Percentiles rank a stretch among this genome's conserved stretches.
Conservation (phyloP, 2,888 invertebrate genomes). For the Drosophila setosimentum region DNA sequence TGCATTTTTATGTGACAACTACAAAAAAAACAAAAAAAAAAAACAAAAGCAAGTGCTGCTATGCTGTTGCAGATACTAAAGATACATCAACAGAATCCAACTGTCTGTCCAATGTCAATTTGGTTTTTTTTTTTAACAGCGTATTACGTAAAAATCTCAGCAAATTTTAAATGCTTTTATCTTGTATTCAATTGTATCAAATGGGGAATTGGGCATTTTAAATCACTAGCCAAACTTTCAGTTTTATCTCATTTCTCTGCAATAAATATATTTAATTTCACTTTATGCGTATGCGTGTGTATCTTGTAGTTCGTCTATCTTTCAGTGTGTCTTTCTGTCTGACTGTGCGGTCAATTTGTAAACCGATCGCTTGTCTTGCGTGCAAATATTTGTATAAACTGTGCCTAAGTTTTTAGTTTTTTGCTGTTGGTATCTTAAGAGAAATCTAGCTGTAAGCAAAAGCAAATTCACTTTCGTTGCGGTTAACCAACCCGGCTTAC, state of each 20-base stretch:
- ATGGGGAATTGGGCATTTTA: slow-evolving; percentile 7
- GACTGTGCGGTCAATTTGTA: slow-evolving; percentile 52
- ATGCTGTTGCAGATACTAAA: not conserved
- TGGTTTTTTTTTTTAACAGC: slow-evolving; percentile 10
- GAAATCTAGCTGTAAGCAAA: slow-evolving; percentile 60
- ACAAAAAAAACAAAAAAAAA: slow-evolving; percentile 1
- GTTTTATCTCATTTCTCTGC: slow-evolving; percentile 56
- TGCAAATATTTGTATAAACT: slow-evolving; percentile 74
- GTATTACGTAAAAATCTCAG: slow-evolving; percentile 31
- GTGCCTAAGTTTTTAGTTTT: slow-evolving; percentile 34
- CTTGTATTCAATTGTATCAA: slow-evolving; percentile 20
- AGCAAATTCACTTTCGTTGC: slow-evolving; percentile 76
- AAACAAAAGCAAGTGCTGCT: not conserved
- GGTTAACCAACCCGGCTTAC: slow-evolving; percentile 76
- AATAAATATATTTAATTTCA: slow-evolving; percentile 70
- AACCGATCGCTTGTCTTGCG: slow-evolving; percentile 63
- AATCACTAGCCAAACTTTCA: slow-evolving; percentile 57
- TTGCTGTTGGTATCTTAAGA: slow-evolving; percentile 42
- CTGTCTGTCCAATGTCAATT: not conserved
- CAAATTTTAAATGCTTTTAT: not conserved
- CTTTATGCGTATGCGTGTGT: slow-evolving; percentile 72
- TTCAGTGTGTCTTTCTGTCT: slow-evolving; percentile 8
- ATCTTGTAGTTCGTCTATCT: slow-evolving; percentile 22
- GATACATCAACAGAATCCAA: slow-evolving; percentile 39
- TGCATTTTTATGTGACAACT: slow-evolving; percentile 78